Base-by-base conservation (phyloP, 1,140 invertebrate species). In the Trichoplusia ni region DNA sequence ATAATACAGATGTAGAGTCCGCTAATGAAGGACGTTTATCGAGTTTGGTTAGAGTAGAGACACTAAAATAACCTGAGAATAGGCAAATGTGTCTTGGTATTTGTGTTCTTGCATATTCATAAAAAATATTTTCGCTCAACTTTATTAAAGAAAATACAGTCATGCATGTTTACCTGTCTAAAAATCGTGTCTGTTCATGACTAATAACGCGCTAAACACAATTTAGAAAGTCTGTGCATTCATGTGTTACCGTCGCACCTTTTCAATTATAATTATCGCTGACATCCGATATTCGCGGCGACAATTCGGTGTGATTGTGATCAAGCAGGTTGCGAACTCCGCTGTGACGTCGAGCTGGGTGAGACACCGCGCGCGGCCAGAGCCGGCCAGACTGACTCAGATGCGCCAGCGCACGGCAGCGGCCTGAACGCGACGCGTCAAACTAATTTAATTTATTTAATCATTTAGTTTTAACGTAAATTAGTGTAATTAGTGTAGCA, bases 291-390 rank as follows among this genome's bases (percentile, higher is more conserved):
- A 16, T 38, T 56, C 35, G 35, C 21, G 2, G 1, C 13, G 21
- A 40, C 21, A 42, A 16, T 23, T 49, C 72, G 64, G 73, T 81
- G 75, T 77, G 66, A 81, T 46, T 31, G 60, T 29, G 42, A 47
- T 37, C 65, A 31, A 56, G 59, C 67, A 72, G 70, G 73, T 75
- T 73, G 76, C 76, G 77, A 79, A 67, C 66, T 64, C 44, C 72
- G 67, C 44, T 11, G 61, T 72, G 65, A 72, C 63, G 63, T 67
- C 51, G 49, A 62, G 37, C 37, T 21, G 49, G 53, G 51, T 62
- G 67, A 61, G 69, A 68, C 67, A 54, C 13, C 51, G 61, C 58
- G 59, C 33, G 61, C 47, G 54, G 61, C 44, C 61, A 46, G 54
- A 63, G 29, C 64, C 38, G 16, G 56, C 64, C 42, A 56, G 40